These are phyloP conservation scores for Siderastrea radians DNA, from an alignment of 92 coral and sea anemone species.

Conservation along the genomic window DNA sequence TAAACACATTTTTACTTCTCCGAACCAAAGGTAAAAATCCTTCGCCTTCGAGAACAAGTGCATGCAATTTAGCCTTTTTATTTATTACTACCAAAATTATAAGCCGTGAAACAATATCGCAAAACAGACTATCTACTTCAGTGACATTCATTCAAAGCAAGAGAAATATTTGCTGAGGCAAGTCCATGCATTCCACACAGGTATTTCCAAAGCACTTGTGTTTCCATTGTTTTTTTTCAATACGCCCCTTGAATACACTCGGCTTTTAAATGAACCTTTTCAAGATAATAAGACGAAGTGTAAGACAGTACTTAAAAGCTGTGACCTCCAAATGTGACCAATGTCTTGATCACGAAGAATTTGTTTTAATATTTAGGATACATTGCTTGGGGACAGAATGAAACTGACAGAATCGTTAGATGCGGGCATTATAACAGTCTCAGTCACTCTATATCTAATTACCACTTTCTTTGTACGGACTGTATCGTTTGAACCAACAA, in stretches of 20 bases:
- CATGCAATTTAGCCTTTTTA: neutral
- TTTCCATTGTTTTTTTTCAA: neutral
- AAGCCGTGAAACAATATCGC: neutral
- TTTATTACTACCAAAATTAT: neutral
- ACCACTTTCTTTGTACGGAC: too few species aligned
- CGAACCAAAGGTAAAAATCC: too few species aligned
- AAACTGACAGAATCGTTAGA: neutral
- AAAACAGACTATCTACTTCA: neutral
- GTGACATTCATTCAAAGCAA: neutral
- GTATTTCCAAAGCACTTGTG: constrained; percentile 13
- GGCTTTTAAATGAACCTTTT: neutral
- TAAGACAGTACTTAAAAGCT: neutral
- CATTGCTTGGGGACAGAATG: neutral
- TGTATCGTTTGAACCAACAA: neutral
- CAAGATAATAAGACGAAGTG: neutral
- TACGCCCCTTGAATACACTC: constrained; percentile 8
- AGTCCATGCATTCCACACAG: neutral
- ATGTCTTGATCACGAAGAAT: neutral
- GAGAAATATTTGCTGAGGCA: neutral
- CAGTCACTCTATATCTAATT: too few species aligned
- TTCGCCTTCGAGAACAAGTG: neutral
- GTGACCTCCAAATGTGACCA: neutral
- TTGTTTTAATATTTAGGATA: neutral
- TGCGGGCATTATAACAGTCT: too few species aligned
- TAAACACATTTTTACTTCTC: too few species aligned